Evolutionary conservation across 2,113 vertebrate genomes (phyloP).

Genomic region (Megaceryle maxima): DNA sequence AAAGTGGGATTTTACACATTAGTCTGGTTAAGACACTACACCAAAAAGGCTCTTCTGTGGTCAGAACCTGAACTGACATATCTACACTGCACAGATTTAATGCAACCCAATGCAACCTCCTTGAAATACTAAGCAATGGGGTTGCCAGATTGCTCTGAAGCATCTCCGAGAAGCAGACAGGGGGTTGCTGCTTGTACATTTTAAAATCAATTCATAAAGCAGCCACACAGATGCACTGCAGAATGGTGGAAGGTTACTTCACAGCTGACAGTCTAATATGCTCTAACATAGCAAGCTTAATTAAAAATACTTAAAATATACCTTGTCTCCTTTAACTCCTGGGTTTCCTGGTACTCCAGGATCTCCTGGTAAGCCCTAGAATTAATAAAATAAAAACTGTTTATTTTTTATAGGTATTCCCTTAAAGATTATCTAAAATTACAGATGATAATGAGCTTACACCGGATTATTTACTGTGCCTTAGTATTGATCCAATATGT

Average conservation of each 20-base stretch:
- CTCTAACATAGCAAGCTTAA: neutral
- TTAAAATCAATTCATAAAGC: neutral
- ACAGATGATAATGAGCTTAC: neutral
- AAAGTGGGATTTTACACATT: neutral
- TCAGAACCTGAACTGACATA: neutral
- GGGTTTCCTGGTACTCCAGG: constrained; percentile 82
- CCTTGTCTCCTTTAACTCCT: constrained; percentile 94
- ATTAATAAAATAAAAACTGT: constrained; percentile 58
- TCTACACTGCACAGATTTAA: neutral
- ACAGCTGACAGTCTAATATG: neutral
- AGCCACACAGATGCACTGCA: neutral
- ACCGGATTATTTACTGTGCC: neutral
- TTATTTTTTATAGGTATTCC: neutral
- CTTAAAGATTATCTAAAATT: neutral
- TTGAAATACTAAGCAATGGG: neutral
- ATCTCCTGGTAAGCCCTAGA: constrained; percentile 81
- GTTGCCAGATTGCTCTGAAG: neutral
- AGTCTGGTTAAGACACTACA: neutral
- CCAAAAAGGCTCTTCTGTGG: neutral
- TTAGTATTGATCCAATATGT: neutral
- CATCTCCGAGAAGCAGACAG: neutral
- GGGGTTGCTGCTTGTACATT: neutral
- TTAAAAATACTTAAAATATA: constrained; percentile 42
- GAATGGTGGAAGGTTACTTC: neutral
- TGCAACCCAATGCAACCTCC: neutral